A percentile compares a stretch with the other conserved stretches of the same genome.
Evolutionary conservation across 2,797 vertebrate species (phyloP).

Genomic region (Typhlichthys eigenmanni): DNA sequence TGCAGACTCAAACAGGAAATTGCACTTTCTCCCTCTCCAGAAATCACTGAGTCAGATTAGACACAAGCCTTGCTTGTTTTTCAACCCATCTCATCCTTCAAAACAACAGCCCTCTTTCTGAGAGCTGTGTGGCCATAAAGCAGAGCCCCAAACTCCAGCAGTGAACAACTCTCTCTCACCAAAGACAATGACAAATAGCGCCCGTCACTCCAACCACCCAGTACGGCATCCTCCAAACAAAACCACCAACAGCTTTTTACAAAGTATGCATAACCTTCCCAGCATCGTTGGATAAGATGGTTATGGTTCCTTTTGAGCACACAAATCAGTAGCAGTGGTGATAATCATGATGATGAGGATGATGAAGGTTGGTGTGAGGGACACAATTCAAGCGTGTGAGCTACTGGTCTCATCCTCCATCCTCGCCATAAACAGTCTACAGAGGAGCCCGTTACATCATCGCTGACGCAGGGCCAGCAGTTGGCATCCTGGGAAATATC

Average conservation of each 20-base stretch:
- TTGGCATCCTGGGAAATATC: constrained; percentile 39
- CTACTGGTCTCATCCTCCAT: too few relatives aligned
- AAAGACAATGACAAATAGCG: not conserved
- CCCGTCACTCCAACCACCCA: not conserved
- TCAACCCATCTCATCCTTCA: constrained; percentile 13
- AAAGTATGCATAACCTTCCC: too few relatives aligned
- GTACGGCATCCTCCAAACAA: not conserved
- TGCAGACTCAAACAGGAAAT: not conserved
- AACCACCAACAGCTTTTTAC: too few relatives aligned
- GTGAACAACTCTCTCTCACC: constrained; percentile 12
- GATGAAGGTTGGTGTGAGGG: not conserved
- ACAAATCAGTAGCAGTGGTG: not conserved
- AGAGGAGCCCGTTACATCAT: constrained; percentile 59
- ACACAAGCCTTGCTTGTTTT: not conserved
- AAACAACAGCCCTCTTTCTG: constrained; percentile 36
- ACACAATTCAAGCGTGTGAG: not conserved
- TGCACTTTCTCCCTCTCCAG: not conserved
- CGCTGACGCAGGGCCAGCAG: constrained; percentile 44
- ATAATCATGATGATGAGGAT: not conserved
- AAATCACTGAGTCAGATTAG: not conserved
- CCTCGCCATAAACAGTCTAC: constrained; percentile 17
- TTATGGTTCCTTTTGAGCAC: not conserved
- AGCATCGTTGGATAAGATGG: too few relatives aligned
- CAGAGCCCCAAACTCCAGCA: constrained; percentile 28
- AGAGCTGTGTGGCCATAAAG: constrained; percentile 33